Evolutionary conservation across 2,113 vertebrate species (phyloP), one percentile per base, ranked within the genome.

Genomic region (Elephas maximus): DNA sequence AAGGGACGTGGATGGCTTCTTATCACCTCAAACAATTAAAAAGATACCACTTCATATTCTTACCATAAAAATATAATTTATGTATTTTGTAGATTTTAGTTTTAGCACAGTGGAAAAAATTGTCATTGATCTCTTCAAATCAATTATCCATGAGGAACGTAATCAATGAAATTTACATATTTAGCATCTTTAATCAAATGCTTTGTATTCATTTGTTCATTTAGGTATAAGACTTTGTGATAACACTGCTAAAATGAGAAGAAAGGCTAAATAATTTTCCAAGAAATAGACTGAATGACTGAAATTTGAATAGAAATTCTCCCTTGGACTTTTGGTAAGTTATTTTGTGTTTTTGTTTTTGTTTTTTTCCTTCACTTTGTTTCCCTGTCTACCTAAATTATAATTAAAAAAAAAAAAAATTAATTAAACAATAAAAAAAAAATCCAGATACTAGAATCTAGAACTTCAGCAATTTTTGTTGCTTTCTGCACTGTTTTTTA

Each of bases 251-350:
- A 45, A 90, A 62, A 82, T 94, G 6, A 84, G 23, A n/a, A 96
- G 96, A 63, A 57, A 93, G 24, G 80, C 26, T 41, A 77, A 85
- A 57, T 41, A 69, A 33, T 69, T 94, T 87, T 26, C 5, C 8
- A 93, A 60, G 48, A 76, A 8, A 51, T 57, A 95, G 4, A 80
- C 2, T 12, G 28, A 83, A 92, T 83, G 20, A 73, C 5, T 26
- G 44, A 94, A 94, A 41, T 89, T 93, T 71, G 95, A 60, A 69
- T 60, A 80, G 8, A 1, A 78, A 78, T 41, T 90, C 93, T n/a
- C 51, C 20, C 37, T 93, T 86, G 82, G 28, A 44, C 20, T 77
- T 74, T 87, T 87, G 60, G 4, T 0, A 93, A 91, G 48, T 10
- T 12, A 78, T 41, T 92, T 71, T 87, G 8, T 41, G 28, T 8